Conservation (phyloP, 2,797 vertebrate species). For the Hafferia zeledoni region DNA sequence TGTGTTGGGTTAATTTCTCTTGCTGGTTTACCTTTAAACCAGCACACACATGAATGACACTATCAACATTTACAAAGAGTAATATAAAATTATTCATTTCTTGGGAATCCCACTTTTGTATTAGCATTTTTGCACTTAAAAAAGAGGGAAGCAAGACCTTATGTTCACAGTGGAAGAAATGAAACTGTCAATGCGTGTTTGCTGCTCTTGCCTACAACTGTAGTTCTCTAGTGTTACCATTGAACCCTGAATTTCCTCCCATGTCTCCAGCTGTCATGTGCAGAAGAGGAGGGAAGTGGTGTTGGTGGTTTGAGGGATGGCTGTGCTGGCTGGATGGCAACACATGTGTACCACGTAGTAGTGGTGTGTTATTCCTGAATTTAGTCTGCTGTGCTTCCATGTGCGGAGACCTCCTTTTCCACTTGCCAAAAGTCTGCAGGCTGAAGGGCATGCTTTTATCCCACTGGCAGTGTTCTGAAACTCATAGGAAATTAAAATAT, state of each 20-base stretch:
- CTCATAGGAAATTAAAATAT: not conserved
- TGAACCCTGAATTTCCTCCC: not conserved
- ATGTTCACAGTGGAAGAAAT: not conserved
- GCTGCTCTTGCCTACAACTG: not conserved
- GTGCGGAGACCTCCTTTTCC: not conserved
- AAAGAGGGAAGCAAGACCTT: not conserved
- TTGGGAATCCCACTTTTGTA: not conserved
- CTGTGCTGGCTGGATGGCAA: not conserved
- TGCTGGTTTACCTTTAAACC: too few relatives aligned
- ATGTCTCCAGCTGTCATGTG: not conserved
- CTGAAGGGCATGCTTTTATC: not conserved
- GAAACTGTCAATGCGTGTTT: not conserved
- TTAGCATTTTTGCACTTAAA: not conserved
- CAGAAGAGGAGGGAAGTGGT: not conserved
- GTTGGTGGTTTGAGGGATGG: not conserved
- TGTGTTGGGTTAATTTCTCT: too few relatives aligned
- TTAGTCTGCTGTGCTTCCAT: not conserved
- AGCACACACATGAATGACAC: not conserved
- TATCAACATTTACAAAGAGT: not conserved
- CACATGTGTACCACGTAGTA: accelerated
- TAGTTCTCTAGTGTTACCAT: not conserved
- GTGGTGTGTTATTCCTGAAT: not conserved
- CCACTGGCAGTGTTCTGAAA: not conserved
- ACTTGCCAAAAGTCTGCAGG: accelerated
- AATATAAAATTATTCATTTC: not conserved